Evolutionary conservation across 2,797 vertebrate species (phyloP), one percentile per base, ranked within the genome.

Genomic region (Etheostoma perlongum): DNA sequence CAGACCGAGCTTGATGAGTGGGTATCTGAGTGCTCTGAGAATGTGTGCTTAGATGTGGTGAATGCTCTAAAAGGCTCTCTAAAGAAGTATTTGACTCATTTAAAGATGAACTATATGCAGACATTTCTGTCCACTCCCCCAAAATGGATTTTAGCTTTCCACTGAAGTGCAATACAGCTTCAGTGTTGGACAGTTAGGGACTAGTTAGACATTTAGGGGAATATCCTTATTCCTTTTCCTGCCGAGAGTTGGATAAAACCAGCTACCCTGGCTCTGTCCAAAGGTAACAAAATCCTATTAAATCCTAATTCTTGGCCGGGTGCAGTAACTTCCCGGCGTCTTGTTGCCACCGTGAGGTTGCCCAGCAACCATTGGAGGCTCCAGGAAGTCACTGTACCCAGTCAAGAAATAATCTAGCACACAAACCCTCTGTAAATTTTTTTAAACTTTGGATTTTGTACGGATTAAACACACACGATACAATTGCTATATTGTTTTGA

Each of bases 1-100:
- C 71, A 47, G 60, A 82, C 71, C 55, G 46, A 59, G 58, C 40
- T 51, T 33, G 49, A 62, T 49, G n/a, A 27, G 52, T 71, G 53
- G n/a, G 27, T 27, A 27, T 53, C 10, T 19, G 27, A 27, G 27
- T 53, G 51, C 51, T 78, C 57, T 53, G 16, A 52, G 5, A 67
- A 46, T 82, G 54, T 81, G 61, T 81, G 61, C 54, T 69, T 74
- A 55, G 67, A 75, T 78, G 68, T 72, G 73, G 78, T 76, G 76
- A 80, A 67, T 48, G 72, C 27, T 71, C 21, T 59, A 16, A 55
- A 46, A 52, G 16, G 53, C 21, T 65, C 30, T 53, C 60, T 60
- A 21, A 58, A 59, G 42, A 57, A 63, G 14, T 10, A 8, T 65
- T 60, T 42, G 42, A 30, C 23, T 60, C 2, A 53, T 42, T 55